These are phyloP conservation scores for Drosophila insularis DNA, from an alignment of 1,140 invertebrate species.

Conservation along the genomic window DNA sequence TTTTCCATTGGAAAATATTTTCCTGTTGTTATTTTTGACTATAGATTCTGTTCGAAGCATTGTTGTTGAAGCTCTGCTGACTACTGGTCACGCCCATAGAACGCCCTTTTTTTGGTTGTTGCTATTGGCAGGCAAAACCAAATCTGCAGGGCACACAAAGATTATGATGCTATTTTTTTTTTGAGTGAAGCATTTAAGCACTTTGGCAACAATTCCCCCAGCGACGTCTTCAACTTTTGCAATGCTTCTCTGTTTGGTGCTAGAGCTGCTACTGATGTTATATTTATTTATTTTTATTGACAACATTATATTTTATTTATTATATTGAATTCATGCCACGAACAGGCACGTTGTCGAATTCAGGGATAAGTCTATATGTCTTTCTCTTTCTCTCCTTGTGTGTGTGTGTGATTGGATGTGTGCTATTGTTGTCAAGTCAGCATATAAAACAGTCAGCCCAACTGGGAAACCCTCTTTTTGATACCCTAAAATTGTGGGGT, in stretches of 20 bases:
- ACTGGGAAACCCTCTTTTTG: constrained; percentile 4
- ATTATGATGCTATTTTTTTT: constrained; percentile 69
- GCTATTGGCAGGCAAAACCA: constrained; percentile 39
- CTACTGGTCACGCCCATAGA: constrained; percentile 11
- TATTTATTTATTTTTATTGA: constrained; percentile 82
- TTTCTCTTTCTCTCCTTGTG: background rate
- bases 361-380: constrained; percentile 8
- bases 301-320: constrained; percentile 82
- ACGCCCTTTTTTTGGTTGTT: constrained; percentile 24
- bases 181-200: constrained; percentile 71
- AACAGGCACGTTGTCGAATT: constrained; percentile 39
- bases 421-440: constrained; percentile 77
- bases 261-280: constrained; percentile 37
- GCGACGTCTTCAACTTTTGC: constrained; percentile 54
- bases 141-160: constrained; percentile 70
- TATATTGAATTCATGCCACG: constrained; percentile 79
- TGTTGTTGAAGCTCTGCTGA: background rate
- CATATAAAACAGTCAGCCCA: constrained; percentile 60
- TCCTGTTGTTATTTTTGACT: background rate
- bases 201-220: constrained; percentile 59
- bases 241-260: constrained; percentile 22
- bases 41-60: background rate
- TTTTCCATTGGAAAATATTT: background rate
- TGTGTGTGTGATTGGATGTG: constrained; percentile 33
- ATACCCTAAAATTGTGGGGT: background rate